Percentiles rank a stretch among this genome's conserved stretches.
Evolutionary conservation across 2,113 vertebrate genomes (phyloP).

Genomic region (Dicrurus megarhynchus): DNA sequence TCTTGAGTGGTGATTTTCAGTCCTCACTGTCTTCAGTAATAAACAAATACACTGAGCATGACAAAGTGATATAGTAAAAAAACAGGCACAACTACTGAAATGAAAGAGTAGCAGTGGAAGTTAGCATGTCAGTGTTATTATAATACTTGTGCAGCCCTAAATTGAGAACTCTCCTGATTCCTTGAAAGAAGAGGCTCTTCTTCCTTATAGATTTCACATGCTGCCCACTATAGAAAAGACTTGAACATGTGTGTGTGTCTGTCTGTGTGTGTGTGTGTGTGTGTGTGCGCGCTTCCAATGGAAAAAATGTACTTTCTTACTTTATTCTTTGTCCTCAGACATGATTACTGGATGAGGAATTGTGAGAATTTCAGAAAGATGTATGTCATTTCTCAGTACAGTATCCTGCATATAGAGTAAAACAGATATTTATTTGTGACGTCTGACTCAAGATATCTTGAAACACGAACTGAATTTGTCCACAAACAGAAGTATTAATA

Average conservation of each 20-base stretch:
- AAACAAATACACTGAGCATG: background rate
- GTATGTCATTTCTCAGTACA: background rate
- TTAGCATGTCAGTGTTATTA: background rate
- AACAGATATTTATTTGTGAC: background rate
- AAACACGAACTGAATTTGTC: background rate
- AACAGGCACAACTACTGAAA: background rate
- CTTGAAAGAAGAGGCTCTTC: background rate
- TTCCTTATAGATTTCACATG: background rate
- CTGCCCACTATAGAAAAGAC: background rate
- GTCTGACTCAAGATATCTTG: background rate
- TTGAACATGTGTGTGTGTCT: fast-evolving
- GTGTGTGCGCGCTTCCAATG: background rate
- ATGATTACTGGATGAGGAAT: background rate
- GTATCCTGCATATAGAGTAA: background rate
- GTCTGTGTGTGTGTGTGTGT: background rate
- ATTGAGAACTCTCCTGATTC: background rate
- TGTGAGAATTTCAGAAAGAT: background rate
- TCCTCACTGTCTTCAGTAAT: background rate
- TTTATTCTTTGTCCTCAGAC: background rate
- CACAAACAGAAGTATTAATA: background rate
- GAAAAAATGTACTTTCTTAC: background rate
- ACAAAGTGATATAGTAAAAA: background rate
- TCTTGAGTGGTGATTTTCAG: background rate
- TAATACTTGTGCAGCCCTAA: background rate
- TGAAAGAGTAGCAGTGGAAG: background rate